Base-by-base conservation (phyloP, 2,888 invertebrate species). In the Sarcophaga variegata region DNA sequence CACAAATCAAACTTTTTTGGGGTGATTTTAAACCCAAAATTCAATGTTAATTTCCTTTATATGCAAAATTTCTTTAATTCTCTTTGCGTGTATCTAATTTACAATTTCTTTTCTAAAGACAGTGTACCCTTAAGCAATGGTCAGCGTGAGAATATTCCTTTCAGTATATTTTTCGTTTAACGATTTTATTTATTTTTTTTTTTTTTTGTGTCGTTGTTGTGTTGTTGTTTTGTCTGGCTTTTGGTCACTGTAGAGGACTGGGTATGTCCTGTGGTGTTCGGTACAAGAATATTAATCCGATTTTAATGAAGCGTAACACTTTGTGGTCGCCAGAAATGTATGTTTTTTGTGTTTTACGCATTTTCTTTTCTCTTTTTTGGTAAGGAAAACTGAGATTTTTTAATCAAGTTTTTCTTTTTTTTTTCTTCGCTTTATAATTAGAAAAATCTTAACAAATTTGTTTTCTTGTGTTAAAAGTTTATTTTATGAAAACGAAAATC, bases 251-350 rank as follows among this genome's bases (percentile, higher is more conserved):
- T 6, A 72, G 76, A 17, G 47, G 54, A 82, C 70, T 85, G 89
- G 88, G 90, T 74, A 22, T 84, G 17, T 81, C 87, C 77, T 82
- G 88, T 89, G 89, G 87, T 89, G 75, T 81, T 75, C 69, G 45
- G 20, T 62, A 63, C 67, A 81, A 49, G 64, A 87, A 88, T 89
- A 89, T 90, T 93, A 93, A 93, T 92, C 92, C 92, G 91, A 92
- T 93, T 93, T 93, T 92, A 93, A 93, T 93, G 92, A 93, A 92
- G 92, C 92, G 91, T 90, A 90, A 90, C 92, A 91, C 88, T 91
- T 91, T 93, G 93, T 91, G 93, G 92, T 92, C 90, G 84, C 83
- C 62, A 78, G 81, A 85, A 69, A 74, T 83, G 64, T 86, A 64
- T 37, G 54, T 17, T 20, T 37, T 59, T 22, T 54, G 14, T 54